Evolutionary conservation across 2,888 invertebrate species (phyloP), one percentile per base, ranked within the genome.

Genomic region (Plusia festucae): DNA sequence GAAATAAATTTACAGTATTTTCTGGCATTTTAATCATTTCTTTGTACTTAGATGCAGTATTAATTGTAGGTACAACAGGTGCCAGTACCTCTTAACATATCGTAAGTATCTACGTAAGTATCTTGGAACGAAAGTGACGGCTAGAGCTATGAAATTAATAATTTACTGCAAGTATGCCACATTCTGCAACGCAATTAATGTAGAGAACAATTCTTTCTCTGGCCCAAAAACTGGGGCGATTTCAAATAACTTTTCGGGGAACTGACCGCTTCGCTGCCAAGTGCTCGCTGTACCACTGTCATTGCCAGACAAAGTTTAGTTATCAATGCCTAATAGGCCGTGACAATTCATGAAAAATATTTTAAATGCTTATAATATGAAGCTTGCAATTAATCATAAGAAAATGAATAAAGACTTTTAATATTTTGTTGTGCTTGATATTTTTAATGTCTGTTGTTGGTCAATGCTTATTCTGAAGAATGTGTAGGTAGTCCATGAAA

Each of bases 191-290:
- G 70, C 68, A 68, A 82, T 79, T 82, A 86, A 85, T 88, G 84
- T 81, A 85, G 80, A 87, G 85, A 86, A 86, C 89, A 85, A 87
- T 88, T 88, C 88, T 89, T 88, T 87, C 81, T 77, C 72, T 75
- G 82, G 82, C 82, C 75, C 78, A 84, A 86, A 86, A 92, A 89
- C 84, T 92, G 89, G 93, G 91, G 78, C 94, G 90, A 82, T 90
- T 93, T 92, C 93, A 93, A 94, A 94, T 93, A 93, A 92, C 93
- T 89, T 91, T 94, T 94, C 94, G 86, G 79, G 86, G 94, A 94
- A 93, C 80, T 73, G 82, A 70, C 71, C 79, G 85, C 69, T 80
- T 74, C 79, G 85, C 70, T 93, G 93, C 93, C 94, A 94, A 94
- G 83, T 87, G 85, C 70, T 84, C 86, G 76, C 78, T 86, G 88